Conservation (phyloP, 64 coral and sea anemone genomes). For the Anthopleura sola region DNA sequence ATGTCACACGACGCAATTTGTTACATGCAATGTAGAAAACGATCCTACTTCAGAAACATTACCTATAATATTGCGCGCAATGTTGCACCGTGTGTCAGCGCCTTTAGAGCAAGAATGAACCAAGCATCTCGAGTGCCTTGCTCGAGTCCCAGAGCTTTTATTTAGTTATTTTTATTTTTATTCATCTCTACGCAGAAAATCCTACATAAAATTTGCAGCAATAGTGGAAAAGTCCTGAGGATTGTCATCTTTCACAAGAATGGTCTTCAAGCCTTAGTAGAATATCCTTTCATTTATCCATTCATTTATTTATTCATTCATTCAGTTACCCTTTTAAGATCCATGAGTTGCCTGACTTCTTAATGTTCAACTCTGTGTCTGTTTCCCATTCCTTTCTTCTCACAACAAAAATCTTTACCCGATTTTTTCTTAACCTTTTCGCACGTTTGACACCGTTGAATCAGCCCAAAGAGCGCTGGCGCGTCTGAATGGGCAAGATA, state of each 20-base stretch:
- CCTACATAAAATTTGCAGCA: constrained; percentile 90
- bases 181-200: constrained; percentile 75
- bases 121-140: too few relatives aligned
- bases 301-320: neutral
- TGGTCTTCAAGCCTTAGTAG: constrained; percentile 94
- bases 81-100: too few relatives aligned
- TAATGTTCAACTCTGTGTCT: too few relatives aligned
- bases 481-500: constrained; percentile 94
- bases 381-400: neutral
- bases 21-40: too few relatives aligned
- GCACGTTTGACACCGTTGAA: constrained; percentile 93
- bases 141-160: too few relatives aligned
- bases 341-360: too few relatives aligned
- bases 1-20: too few relatives aligned
- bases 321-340: too few relatives aligned
- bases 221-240: constrained; percentile 89
- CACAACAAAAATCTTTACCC: neutral
- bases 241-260: constrained; percentile 99
- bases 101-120: too few relatives aligned
- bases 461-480: constrained; percentile 85
- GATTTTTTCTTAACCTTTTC: constrained; percentile 34
- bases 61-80: too few relatives aligned
- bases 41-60: too few relatives aligned
- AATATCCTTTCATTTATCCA: constrained; percentile 81
- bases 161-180: neutral